phyloP scores from a whole-genome alignment of 2,797 vertebrate species.

The Enteromius afrohamiltoni region DNA sequence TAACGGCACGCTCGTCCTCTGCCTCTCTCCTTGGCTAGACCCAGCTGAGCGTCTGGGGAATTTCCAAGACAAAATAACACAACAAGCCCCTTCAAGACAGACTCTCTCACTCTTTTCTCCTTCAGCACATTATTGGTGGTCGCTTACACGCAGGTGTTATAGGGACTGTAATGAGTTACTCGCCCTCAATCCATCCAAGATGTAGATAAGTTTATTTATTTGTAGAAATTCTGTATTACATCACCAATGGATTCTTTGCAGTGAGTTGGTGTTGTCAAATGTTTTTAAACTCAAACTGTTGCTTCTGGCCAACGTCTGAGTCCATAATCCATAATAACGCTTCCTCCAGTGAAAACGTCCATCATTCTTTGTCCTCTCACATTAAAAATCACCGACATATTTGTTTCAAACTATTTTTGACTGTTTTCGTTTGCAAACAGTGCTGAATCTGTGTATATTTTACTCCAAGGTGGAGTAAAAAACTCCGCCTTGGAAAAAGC shows the following conservation, averaged over 20 bases:
- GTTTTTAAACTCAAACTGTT: background rate
- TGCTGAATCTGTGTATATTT: background rate
- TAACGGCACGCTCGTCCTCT: conserved; percentile 73
- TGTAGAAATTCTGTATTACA: background rate
- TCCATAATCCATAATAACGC: background rate
- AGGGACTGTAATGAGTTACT: background rate
- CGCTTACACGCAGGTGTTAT: background rate
- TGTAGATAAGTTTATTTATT: background rate
- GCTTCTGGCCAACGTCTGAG: background rate
- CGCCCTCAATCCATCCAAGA: background rate
- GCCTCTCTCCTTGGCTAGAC: conserved; percentile 78
- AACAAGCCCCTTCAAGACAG: conserved; percentile 22
- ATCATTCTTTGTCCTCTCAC: background rate
- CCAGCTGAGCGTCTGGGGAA: conserved; percentile 74
- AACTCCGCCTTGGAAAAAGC: background rate
- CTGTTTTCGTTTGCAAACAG: background rate
- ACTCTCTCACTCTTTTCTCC: conserved; percentile 40
- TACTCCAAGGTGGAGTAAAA: too few relatives aligned
- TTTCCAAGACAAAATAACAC: conserved; percentile 70
- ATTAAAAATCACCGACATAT: background rate
- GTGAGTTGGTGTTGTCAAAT: background rate
- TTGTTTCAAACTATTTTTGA: background rate
- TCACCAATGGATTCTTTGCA: background rate
- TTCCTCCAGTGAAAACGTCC: background rate
- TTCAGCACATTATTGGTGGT: background rate